These are phyloP conservation scores for Picathartes gymnocephalus DNA, from an alignment of 2,113 vertebrate species.

Conservation along the genomic window DNA sequence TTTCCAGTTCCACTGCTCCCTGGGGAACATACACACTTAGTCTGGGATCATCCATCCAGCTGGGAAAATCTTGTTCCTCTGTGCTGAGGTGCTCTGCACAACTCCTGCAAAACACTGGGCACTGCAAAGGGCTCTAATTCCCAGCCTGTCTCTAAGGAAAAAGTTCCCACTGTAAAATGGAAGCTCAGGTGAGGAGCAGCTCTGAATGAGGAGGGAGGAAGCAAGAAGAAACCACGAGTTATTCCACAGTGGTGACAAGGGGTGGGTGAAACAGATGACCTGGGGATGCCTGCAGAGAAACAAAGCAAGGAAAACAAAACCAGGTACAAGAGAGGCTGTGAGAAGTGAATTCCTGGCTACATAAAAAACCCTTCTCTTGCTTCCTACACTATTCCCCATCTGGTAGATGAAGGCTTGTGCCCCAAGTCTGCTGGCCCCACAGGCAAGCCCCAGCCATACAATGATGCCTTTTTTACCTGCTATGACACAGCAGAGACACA, in stretches of 20 bases:
- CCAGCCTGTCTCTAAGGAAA: neutral
- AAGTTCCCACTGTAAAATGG: neutral
- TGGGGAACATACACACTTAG: neutral
- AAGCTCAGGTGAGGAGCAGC: neutral
- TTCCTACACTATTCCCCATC: neutral
- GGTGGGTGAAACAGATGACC: neutral
- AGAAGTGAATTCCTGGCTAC: neutral
- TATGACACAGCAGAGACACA: neutral
- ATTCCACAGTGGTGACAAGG: neutral
- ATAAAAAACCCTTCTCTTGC: neutral
- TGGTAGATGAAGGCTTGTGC: neutral
- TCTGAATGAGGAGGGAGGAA: neutral
- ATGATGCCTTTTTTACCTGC: neutral
- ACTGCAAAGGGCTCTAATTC: neutral
- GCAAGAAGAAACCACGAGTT: neutral
- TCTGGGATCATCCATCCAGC: neutral
- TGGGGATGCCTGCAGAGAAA: neutral
- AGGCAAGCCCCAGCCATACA: neutral
- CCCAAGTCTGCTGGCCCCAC: neutral
- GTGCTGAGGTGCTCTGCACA: neutral
- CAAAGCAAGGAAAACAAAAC: neutral
- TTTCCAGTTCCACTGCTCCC: neutral
- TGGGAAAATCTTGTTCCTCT: neutral
- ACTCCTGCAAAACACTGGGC: neutral
- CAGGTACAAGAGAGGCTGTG: neutral